Conservation (phyloP, 1,140 invertebrate species). For the Tyrophagus putrescentiae region DNA sequence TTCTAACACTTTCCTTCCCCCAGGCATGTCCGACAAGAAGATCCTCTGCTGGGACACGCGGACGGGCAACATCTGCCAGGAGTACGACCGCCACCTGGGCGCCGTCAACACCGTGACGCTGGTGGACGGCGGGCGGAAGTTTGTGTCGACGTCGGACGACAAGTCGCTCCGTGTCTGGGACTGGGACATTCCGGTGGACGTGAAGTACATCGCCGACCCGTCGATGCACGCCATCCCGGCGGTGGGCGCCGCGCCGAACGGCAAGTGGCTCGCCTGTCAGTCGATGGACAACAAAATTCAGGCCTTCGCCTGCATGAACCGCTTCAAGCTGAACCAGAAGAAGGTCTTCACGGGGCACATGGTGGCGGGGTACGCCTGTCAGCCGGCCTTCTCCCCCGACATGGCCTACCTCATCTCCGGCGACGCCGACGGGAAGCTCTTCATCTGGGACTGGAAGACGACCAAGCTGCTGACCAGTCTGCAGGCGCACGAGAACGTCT, state of each 20-base stretch:
- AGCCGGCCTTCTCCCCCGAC: constrained; percentile 92
- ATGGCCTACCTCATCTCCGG: constrained; percentile 97
- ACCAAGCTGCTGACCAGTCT: constrained; percentile 91
- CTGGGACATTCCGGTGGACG: constrained; percentile 99
- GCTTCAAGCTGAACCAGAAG: constrained; percentile 93
- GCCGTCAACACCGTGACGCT: constrained; percentile 98
- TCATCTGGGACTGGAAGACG: constrained; percentile 99
- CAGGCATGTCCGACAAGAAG: constrained; percentile 97
- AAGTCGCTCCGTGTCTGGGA: constrained; percentile 93
- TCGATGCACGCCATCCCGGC: constrained; percentile 98
- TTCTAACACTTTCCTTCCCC: too few species aligned
- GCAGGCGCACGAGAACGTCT: constrained; percentile 97
- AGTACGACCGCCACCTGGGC: constrained; percentile 96
- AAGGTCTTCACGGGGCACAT: constrained; percentile 97
- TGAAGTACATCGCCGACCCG: constrained; percentile 99
- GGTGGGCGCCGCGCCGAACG: constrained; percentile 82
- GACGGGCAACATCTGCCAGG: constrained; percentile 87
- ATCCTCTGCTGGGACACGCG: constrained; percentile 96
- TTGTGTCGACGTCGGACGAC: constrained; percentile 97
- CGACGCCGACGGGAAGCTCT: constrained; percentile 98
- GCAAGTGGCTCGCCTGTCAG: constrained; percentile 98
- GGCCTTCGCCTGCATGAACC: constrained; percentile 89
- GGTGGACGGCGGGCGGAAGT: constrained; percentile 92
- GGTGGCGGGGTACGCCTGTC: constrained; percentile 97
- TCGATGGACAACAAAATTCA: constrained; percentile 99